Evolutionary conservation across 1,140 invertebrate species (phyloP).

Genomic region (Drosophila paulistorum): DNA sequence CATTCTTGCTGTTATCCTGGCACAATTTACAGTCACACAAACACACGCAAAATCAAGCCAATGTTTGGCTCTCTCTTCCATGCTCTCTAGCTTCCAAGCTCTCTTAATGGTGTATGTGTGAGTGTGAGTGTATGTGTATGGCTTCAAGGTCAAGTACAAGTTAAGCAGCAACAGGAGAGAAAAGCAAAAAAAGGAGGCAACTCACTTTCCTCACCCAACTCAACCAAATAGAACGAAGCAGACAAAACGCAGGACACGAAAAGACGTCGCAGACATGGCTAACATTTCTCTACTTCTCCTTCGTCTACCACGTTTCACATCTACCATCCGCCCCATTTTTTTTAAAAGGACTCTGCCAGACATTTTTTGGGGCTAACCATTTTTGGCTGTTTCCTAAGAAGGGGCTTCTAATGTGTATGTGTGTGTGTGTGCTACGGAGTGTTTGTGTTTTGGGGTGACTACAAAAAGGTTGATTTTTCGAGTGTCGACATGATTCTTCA

Average conservation of each 20-base stretch:
- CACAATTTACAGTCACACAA: conserved; percentile 58
- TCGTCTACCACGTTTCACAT: conserved; percentile 12
- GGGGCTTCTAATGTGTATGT: conserved; percentile 64
- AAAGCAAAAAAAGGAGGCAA: conserved; percentile 18
- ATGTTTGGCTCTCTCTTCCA: not conserved
- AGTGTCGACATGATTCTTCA: conserved; percentile 75
- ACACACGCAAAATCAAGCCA: conserved; percentile 55
- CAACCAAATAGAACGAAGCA: conserved; percentile 35
- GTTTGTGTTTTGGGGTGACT: conserved; percentile 2
- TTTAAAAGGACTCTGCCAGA: conserved; percentile 59
- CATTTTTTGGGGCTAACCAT: conserved; percentile 54
- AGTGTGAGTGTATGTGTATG: conserved; percentile 25
- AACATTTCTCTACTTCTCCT: conserved; percentile 12
- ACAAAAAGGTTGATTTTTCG: conserved; percentile 67
- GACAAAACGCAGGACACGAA: conserved; percentile 56
- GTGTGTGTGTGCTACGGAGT: conserved; percentile 13
- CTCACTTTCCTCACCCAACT: conserved; percentile 3
- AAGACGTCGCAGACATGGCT: conserved; percentile 58
- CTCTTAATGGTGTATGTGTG: not conserved
- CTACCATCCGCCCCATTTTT: conserved; percentile 15
- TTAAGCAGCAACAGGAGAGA: conserved; percentile 54
- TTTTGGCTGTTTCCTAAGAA: conserved; percentile 22
- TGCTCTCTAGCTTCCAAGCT: not conserved
- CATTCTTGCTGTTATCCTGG: conserved; percentile 45
- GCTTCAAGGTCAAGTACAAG: conserved; percentile 79